Evolutionary conservation across 2,797 vertebrate species (phyloP).

Genomic region (Anguilla obscura): DNA sequence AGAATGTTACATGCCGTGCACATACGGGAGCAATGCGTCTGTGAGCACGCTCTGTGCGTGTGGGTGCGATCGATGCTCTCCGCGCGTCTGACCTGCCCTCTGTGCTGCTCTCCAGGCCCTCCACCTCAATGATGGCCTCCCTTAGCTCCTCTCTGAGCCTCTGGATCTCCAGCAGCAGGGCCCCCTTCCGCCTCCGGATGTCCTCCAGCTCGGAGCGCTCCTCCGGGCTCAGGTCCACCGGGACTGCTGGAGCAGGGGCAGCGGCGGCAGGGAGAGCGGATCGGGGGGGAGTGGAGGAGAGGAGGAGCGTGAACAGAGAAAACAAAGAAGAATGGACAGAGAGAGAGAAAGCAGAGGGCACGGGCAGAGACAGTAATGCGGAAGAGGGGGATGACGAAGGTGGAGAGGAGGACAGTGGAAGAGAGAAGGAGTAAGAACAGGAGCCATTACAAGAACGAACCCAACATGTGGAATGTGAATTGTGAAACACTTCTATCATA

Average conservation of each 20-base stretch:
- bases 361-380: constrained; percentile 17
- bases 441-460: not conserved
- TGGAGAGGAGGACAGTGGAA: not conserved
- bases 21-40: not conserved
- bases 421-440: not conserved
- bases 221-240: constrained; percentile 83
- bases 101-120: constrained; percentile 87
- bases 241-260: constrained; percentile 56
- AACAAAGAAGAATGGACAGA: constrained; percentile 23
- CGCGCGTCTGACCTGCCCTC: constrained; percentile 84
- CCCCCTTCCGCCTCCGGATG: constrained; percentile 89
- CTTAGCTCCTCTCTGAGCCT: constrained; percentile 88
- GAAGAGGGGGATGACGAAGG: not conserved
- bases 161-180: constrained; percentile 93
- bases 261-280: not conserved
- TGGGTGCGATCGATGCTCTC: not conserved
- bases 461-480: not conserved
- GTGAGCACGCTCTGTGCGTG: not conserved
- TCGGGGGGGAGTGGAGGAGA: not conserved
- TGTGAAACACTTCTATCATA: not conserved
- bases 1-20: not conserved
- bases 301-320: not conserved
- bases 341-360: constrained; percentile 39
- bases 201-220: constrained; percentile 92
- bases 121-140: constrained; percentile 92